These are phyloP conservation scores for Phyllopteryx taeniolatus DNA, from an alignment of 2,113 vertebrate genomes.

Conservation along the genomic window DNA sequence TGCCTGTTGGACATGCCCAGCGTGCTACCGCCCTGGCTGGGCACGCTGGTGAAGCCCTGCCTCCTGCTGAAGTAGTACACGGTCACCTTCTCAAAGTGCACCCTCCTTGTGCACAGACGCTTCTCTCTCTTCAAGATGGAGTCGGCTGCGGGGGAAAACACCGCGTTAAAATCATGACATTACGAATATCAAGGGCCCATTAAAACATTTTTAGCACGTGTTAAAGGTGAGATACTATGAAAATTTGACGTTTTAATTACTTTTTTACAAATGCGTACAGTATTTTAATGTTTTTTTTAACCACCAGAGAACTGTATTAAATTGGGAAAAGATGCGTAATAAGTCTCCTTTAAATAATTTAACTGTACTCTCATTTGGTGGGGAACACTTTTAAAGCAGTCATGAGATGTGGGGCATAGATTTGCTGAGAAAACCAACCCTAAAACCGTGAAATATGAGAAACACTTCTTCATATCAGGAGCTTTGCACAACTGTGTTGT, in stretches of 20 bases:
- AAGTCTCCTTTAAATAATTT: too few relatives aligned
- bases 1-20: slow-evolving; percentile 97
- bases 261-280: too few relatives aligned
- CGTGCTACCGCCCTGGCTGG: slow-evolving; percentile 96
- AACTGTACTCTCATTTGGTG: too few relatives aligned
- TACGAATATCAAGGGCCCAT: too few relatives aligned
- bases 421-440: too few relatives aligned
- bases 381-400: too few relatives aligned
- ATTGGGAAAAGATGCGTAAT: too few relatives aligned
- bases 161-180: not conserved
- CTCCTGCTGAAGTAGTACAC: slow-evolving; percentile 96
- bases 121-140: slow-evolving; percentile 97
- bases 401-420: too few relatives aligned
- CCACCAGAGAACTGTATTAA: too few relatives aligned
- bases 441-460: too few relatives aligned
- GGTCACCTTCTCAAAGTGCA: slow-evolving; percentile 96
- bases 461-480: not conserved
- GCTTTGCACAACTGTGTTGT: slow-evolving; percentile 12
- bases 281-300: too few relatives aligned
- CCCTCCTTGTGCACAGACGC: slow-evolving; percentile 87
- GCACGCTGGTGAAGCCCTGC: slow-evolving; percentile 97
- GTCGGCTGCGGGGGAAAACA: slow-evolving; percentile 75
- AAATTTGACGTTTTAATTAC: not conserved
- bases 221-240: not conserved
- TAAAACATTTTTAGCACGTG: not conserved